phyloP scores from a whole-genome alignment of 2,888 invertebrate genomes.

The Alviniconcha strummeri region DNA sequence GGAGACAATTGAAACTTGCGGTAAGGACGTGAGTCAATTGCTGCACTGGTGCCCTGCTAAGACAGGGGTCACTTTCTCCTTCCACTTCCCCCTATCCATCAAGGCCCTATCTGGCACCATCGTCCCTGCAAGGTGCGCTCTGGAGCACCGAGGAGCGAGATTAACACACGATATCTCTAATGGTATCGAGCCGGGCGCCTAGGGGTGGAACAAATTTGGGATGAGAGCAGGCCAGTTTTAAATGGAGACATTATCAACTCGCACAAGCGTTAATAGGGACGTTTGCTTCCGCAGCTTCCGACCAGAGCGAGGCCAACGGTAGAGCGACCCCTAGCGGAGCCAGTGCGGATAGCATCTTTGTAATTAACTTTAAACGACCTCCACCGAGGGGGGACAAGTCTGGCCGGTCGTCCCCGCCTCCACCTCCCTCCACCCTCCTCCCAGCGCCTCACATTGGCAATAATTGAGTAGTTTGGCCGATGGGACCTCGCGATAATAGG shows the following conservation, averaged over 20 bases:
- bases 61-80: slow-evolving; percentile 6
- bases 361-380: slow-evolving; percentile 44
- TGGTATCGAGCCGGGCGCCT: slow-evolving; percentile 21
- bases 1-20: slow-evolving; percentile 27
- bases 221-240: slow-evolving; percentile 18
- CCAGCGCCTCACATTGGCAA: slow-evolving; percentile 4
- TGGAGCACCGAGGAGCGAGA: slow-evolving; percentile 23
- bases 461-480: slow-evolving; percentile 33
- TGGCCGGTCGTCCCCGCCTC: slow-evolving; percentile 15
- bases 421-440: neutral
- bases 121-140: slow-evolving; percentile 27
- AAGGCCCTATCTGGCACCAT: slow-evolving; percentile 30
- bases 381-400: slow-evolving; percentile 31
- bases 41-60: neutral
- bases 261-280: slow-evolving; percentile 30
- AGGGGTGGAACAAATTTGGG: slow-evolving; percentile 23
- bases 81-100: slow-evolving; percentile 10
- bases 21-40: neutral
- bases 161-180: slow-evolving; percentile 35
- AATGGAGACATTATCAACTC: slow-evolving; percentile 32
- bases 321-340: slow-evolving; percentile 15
- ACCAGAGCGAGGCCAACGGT: neutral
- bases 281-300: neutral
- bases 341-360: slow-evolving; percentile 37
- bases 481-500: slow-evolving; percentile 32